Evolutionary conservation across 2,888 invertebrate genomes (phyloP), one percentile per base, ranked within the genome.

Genomic region (Notocelia uddmanniana): DNA sequence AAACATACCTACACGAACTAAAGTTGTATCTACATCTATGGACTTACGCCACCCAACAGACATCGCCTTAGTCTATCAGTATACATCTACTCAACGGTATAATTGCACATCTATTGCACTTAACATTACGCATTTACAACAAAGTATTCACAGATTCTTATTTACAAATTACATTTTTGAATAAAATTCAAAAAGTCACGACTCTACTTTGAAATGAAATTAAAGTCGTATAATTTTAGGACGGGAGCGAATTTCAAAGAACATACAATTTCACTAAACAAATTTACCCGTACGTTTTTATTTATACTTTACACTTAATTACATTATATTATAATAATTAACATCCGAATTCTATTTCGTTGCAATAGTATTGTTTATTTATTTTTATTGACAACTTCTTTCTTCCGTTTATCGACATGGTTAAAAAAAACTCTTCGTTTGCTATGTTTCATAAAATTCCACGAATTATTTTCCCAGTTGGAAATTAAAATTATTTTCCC

Each of bases 51-150:
- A 88, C 85, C 60, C 84, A 91, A 91, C 91, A 91, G 84, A 88
- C 83, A 84, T 78, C 79, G 76, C 81, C 85, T 89, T 85, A 18
- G 75, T 71, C 83, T 89, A 89, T 78, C 80, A 85, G 85, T 92
- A 90, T 92, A 91, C 85, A 91, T 87, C 92, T 93, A 93, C 90
- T 90, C 90, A 92, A 92, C 92, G 88, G 87, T 82, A 86, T 90
- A 90, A 91, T 91, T 91, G 90, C 92, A 92, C 92, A 87, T 89
- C 92, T 92, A 92, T 90, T 91, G 91, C 92, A 91, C 92, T 92
- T 92, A 91, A 92, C 90, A 92, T 91, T 90, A 90, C 89, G 90
- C 91, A 91, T 91, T 91, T 93, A 93, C 92, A 93, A 93, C 91
- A 91, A 91, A 84, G 84, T 90, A 92, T 93, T 91, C 89, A 93